Conservation (phyloP, 2,888 invertebrate species). For the Spodoptera littoralis region DNA sequence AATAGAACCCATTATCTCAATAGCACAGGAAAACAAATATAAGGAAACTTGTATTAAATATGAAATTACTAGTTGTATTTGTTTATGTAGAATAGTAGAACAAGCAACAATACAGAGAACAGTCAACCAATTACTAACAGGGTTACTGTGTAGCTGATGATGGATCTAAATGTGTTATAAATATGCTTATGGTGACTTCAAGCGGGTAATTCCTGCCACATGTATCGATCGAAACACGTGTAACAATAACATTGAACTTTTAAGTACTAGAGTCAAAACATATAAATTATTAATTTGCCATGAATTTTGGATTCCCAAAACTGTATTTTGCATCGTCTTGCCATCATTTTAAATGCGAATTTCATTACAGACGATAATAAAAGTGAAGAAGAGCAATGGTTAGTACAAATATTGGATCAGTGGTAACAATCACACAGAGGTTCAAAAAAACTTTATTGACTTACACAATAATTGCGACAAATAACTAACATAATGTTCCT, state of each 20-base stretch:
- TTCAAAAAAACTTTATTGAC: constrained; percentile 1
- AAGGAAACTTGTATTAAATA: constrained; percentile 40
- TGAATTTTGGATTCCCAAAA: no score
- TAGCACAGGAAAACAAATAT: constrained; percentile 44
- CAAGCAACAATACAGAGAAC: constrained; percentile 36
- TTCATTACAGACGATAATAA: no score
- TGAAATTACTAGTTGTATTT: constrained; percentile 31
- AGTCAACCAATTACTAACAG: constrained; percentile 34
- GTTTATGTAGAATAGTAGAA: constrained; percentile 41
- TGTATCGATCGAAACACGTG: constrained; percentile 5
- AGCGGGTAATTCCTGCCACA: not conserved
- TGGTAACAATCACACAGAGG: not conserved
- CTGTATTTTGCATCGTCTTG: no score
- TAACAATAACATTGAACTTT: constrained; percentile 18
- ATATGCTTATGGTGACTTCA: constrained; percentile 2
- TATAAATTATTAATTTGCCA: not conserved
- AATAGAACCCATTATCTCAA: constrained; percentile 41
- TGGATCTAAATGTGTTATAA: constrained; percentile 24
- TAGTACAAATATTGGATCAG: not conserved
- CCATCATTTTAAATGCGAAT: no score
- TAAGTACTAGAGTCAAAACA: constrained; percentile 1
- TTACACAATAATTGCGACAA: constrained; percentile 8
- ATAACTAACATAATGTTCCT: constrained; percentile 2
- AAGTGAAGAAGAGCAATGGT: not conserved
- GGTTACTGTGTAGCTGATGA: constrained; percentile 41